phyloP scores from a whole-genome alignment of 1,140 invertebrate genomes.

The Condylostylus longicornis region DNA sequence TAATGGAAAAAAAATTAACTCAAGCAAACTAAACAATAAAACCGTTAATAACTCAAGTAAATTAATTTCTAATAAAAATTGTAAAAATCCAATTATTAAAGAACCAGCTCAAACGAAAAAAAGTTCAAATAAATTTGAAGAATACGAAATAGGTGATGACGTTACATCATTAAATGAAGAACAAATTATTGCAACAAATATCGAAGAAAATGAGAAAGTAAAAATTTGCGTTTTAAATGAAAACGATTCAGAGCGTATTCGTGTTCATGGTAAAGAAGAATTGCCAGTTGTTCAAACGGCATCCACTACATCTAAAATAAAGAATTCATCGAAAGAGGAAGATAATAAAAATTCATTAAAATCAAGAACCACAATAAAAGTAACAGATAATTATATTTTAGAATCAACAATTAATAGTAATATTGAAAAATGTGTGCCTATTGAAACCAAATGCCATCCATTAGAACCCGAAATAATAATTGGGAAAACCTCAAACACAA shows the following conservation, averaged over 20 bases:
- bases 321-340: too few relatives aligned
- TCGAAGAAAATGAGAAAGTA: constrained; percentile 5
- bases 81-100: too few relatives aligned
- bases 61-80: too few relatives aligned
- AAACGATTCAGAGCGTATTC: constrained; percentile 33
- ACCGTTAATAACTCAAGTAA: too few relatives aligned
- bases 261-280: constrained; percentile 52
- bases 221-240: constrained; percentile 32
- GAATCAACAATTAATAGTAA: constrained; percentile 7
- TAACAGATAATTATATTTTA: too few relatives aligned
- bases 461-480: constrained; percentile 12
- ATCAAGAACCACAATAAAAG: too few relatives aligned
- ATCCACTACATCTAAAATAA: constrained; percentile 4
- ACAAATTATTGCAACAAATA: constrained; percentile 10
- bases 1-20: too few relatives aligned
- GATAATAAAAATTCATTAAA: too few relatives aligned
- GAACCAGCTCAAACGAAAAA: too few relatives aligned
- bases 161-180: constrained; percentile 35
- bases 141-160: constrained; percentile 44
- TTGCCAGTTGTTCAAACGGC: constrained; percentile 35
- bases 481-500: background rate
- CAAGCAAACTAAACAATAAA: too few relatives aligned
- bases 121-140: too few relatives aligned
- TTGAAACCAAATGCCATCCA: constrained; percentile 24
- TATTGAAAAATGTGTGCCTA: constrained; percentile 25